phyloP scores from a whole-genome alignment of 2,113 vertebrate species.

The Colaptes auratus region DNA sequence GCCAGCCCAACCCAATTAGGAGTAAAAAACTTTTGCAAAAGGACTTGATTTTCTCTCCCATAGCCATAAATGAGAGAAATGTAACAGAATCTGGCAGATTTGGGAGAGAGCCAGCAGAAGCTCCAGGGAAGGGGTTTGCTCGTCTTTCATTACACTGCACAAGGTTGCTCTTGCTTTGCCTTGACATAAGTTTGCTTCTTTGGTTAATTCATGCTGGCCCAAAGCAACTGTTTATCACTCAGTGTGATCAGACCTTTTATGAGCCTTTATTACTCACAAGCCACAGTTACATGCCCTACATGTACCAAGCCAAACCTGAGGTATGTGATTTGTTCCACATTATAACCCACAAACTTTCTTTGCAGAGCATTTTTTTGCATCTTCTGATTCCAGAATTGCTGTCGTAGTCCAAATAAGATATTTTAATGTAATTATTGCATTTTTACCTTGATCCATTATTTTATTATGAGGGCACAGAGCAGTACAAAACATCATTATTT shows the following conservation, averaged over 20 bases:
- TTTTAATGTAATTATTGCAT: not conserved
- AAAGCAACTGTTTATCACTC: constrained; percentile 23
- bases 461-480: not conserved
- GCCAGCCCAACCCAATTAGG: not conserved
- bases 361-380: not conserved
- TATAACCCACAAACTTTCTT: not conserved
- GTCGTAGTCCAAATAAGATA: not conserved
- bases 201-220: constrained; percentile 8
- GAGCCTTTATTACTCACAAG: not conserved
- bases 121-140: constrained; percentile 9
- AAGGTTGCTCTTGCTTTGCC: not conserved
- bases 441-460: not conserved
- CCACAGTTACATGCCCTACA: not conserved
- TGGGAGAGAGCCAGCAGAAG: constrained; percentile 2
- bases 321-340: not conserved
- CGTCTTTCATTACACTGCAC: not conserved
- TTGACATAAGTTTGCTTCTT: constrained; percentile 17
- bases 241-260: not conserved
- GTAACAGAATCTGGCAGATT: not conserved
- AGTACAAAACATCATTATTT: not conserved
- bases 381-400: not conserved
- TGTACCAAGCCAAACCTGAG: not conserved
- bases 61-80: not conserved
- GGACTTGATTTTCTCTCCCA: not conserved
- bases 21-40: not conserved